Percentiles rank a stretch among this genome's conserved stretches.
These are phyloP conservation scores for Vidua macroura DNA, from an alignment of 2,113 vertebrate species.

Conservation along the genomic window DNA sequence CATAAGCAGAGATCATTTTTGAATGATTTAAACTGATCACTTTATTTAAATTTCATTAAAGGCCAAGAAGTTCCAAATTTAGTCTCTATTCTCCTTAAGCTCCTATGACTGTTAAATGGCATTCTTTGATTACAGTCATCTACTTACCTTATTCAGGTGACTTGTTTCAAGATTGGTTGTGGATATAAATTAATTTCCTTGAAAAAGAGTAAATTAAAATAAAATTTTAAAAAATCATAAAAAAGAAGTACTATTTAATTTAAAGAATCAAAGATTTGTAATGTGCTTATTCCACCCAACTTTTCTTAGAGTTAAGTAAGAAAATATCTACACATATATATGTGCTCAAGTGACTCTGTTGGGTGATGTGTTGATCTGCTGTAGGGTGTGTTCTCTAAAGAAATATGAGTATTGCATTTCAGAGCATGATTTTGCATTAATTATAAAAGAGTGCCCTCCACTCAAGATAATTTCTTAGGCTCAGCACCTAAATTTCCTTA, in stretches of 20 bases:
- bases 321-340: not conserved
- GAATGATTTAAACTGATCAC: not conserved
- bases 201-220: not conserved
- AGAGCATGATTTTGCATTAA: not conserved
- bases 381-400: not conserved
- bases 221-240: not conserved
- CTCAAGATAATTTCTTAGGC: not conserved
- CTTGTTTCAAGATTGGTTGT: not conserved
- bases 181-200: not conserved
- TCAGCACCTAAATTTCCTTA: not conserved
- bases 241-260: not conserved
- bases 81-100: not conserved
- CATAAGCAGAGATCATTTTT: not conserved
- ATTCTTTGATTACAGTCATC: not conserved
- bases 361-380: not conserved
- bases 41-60: not conserved
- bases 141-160: not conserved
- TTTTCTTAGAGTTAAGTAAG: not conserved
- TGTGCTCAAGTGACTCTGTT: not conserved
- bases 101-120: not conserved
- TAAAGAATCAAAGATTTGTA: not conserved
- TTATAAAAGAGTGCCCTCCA: not conserved
- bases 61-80: not conserved
- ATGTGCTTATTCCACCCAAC: not conserved
- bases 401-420: not conserved